phyloP scores from a whole-genome alignment of 2,888 invertebrate genomes.

The Mythimna ferrago region DNA sequence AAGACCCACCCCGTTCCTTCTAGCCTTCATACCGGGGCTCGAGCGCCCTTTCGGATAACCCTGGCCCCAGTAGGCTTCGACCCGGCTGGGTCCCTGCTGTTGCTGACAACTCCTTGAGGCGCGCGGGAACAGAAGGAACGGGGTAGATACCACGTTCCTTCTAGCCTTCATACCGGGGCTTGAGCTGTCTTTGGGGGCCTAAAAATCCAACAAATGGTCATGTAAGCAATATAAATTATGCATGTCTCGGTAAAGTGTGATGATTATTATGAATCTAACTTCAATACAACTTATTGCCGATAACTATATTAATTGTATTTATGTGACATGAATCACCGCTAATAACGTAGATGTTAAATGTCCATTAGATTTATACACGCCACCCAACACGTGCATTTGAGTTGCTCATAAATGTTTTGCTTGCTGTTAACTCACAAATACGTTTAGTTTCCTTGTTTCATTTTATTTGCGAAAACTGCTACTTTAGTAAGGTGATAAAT shows the following conservation, averaged over 20 bases:
- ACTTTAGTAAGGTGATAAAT: neutral
- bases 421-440: conserved; percentile 12
- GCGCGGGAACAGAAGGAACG: too few species aligned
- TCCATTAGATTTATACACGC: conserved; percentile 7
- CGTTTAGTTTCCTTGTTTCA: conserved; percentile 21
- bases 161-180: too few species aligned
- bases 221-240: neutral
- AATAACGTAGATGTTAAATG: conserved; percentile 7
- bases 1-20: too few species aligned
- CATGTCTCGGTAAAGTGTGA: neutral
- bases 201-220: too few species aligned
- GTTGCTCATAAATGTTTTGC: conserved; percentile 44
- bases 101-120: too few species aligned
- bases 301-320: conserved; percentile 17
- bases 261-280: conserved; percentile 3
- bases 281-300: neutral
- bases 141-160: too few species aligned
- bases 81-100: too few species aligned
- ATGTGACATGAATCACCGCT: conserved; percentile 14
- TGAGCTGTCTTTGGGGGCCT: too few species aligned
- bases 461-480: neutral
- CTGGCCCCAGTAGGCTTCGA: too few species aligned
- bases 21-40: too few species aligned
- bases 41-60: too few species aligned
- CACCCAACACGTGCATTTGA: conserved; percentile 37